Percentiles rank a stretch among this genome's conserved stretches.
Evolutionary conservation across 2,113 vertebrate species (phyloP).

Genomic region (Mastomys natalensis): DNA sequence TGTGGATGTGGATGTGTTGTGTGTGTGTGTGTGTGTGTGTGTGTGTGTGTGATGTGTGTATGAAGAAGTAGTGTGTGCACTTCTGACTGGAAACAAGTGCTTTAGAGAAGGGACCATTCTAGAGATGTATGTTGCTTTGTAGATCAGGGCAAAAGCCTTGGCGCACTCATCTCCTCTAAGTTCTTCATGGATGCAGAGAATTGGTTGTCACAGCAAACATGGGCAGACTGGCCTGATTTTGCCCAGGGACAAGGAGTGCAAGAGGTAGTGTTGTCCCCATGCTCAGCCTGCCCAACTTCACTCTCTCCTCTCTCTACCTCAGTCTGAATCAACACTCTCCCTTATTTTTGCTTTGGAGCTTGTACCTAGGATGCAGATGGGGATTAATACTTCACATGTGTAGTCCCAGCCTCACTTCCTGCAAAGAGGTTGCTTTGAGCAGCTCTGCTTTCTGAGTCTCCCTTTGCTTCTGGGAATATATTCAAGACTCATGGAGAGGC

Average conservation of each 20-base stretch:
- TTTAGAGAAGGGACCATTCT: background rate
- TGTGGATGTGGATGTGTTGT: too few relatives aligned
- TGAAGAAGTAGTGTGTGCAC: background rate
- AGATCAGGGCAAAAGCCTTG: background rate
- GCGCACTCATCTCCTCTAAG: background rate
- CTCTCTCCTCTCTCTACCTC: background rate
- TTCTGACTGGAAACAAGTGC: background rate
- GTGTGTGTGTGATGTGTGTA: too few relatives aligned
- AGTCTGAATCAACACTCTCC: background rate
- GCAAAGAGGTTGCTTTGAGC: background rate
- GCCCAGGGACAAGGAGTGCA: too few relatives aligned
- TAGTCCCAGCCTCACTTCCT: background rate
- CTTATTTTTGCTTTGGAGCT: background rate
- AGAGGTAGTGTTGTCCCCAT: background rate
- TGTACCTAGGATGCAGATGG: background rate
- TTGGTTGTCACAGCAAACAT: background rate
- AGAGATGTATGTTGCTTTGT: background rate
- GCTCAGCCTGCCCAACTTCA: background rate
- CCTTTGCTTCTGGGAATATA: background rate
- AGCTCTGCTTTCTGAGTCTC: background rate
- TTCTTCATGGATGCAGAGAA: background rate
- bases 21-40: too few relatives aligned
- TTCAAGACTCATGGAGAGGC: background rate
- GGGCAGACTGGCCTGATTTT: background rate
- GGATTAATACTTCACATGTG: accelerated